Evolutionary conservation across 2,888 invertebrate genomes (phyloP).

Genomic region (Catocala fraxini): DNA sequence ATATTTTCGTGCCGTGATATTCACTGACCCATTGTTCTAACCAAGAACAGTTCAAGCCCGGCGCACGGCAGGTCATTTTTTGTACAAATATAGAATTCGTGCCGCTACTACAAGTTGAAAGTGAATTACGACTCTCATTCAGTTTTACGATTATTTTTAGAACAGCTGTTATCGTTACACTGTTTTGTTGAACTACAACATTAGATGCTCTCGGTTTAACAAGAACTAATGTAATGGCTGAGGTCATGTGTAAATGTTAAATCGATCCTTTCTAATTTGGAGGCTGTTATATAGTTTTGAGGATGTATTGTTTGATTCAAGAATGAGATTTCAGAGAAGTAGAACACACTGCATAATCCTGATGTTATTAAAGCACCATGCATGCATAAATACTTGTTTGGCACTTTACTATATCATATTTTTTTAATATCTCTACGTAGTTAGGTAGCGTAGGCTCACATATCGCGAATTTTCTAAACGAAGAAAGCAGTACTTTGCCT

Average conservation of each 20-base stretch:
- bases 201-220: too few species aligned
- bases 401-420: too few species aligned
- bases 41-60: background rate
- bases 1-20: background rate
- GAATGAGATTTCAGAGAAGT: too few species aligned
- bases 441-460: too few species aligned
- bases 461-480: too few species aligned
- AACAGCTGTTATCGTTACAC: constrained; percentile 34
- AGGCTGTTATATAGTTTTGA: constrained; percentile 25
- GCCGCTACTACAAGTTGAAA: background rate
- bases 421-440: too few species aligned
- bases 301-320: background rate
- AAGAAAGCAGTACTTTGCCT: too few species aligned
- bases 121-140: constrained; percentile 14
- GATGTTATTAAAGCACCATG: too few species aligned
- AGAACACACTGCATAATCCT: too few species aligned
- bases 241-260: constrained; percentile 20
- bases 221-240: too few species aligned
- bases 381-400: too few species aligned
- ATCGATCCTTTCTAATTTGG: constrained; percentile 43
- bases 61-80: background rate
- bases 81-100: constrained; percentile 1
- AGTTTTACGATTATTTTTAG: constrained; percentile 26
- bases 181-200: too few species aligned
- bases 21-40: background rate